Percentiles rank a stretch among this genome's conserved stretches.
Evolutionary conservation across 35 echinoderm and acorn worm species (phyloP).

Genomic region (Acanthaster planci): DNA sequence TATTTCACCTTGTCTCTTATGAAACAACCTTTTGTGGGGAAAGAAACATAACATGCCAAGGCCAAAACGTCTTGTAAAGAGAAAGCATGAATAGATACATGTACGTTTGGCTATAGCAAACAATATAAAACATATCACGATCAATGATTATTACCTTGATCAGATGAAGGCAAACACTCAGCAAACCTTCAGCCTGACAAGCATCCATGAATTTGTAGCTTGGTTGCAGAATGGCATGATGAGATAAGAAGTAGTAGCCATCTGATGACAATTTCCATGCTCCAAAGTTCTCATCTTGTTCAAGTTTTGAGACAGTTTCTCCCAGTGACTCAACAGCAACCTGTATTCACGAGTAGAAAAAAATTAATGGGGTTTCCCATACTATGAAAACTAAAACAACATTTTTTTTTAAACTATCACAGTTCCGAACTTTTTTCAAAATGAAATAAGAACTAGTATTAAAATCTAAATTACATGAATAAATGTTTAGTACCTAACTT

Average conservation of each 20-base stretch:
- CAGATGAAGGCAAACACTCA: constrained; percentile 81
- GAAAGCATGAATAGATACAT: background rate
- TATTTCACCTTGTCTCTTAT: no score
- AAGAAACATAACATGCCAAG: no score
- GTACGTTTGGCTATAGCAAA: background rate
- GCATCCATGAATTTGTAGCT: constrained; percentile 83
- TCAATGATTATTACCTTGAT: constrained; percentile 67
- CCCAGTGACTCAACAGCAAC: constrained; percentile 79
- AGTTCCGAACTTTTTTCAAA: no score
- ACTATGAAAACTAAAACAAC: no score
- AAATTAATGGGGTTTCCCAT: no score
- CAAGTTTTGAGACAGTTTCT: constrained; percentile 66
- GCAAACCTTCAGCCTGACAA: constrained; percentile 85
- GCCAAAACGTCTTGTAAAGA: background rate
- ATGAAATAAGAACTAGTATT: no score
- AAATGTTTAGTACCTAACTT: no score
- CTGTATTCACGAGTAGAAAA: constrained; percentile 26
- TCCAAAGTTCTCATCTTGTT: background rate
- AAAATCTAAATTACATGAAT: no score
- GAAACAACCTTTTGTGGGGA: no score
- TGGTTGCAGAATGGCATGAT: constrained; percentile 65
- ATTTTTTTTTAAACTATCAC: no score
- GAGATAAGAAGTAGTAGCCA: constrained; percentile 38
- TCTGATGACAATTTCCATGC: background rate
- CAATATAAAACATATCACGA: no score